Percentiles rank a stretch among this genome's conserved stretches.
Evolutionary conservation across 2,797 vertebrate genomes (phyloP).

Genomic region (Nyctalus aviator): DNA sequence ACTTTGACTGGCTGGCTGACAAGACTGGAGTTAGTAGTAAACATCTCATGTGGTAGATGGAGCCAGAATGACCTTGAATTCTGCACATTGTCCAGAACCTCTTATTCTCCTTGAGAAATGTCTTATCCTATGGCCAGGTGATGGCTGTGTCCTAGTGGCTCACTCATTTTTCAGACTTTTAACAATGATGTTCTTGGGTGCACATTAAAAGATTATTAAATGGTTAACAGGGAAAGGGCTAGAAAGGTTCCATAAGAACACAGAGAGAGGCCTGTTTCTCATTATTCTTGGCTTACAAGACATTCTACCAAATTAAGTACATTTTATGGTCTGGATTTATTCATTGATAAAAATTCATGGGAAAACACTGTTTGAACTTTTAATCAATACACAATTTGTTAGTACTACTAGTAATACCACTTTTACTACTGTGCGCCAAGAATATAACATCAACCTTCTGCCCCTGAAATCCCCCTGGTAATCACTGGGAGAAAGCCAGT

Average conservation of each 20-base stretch:
- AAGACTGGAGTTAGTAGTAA: not conserved
- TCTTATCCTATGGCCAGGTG: not conserved
- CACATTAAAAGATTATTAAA: not conserved
- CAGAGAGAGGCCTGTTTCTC: not conserved
- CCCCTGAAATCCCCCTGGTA: not conserved
- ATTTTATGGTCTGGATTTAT: constrained; percentile 57
- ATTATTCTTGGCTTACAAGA: constrained; percentile 23
- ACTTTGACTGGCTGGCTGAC: not conserved
- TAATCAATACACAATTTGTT: constrained; percentile 63
- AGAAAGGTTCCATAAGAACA: not conserved
- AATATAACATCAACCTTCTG: not conserved
- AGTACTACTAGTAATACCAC: not conserved
- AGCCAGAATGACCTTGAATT: not conserved
- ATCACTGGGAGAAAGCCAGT: not conserved
- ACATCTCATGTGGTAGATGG: not conserved
- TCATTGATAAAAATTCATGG: constrained; percentile 37
- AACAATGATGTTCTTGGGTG: constrained; percentile 22
- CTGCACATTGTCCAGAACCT: not conserved
- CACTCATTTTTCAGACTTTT: not conserved
- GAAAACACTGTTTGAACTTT: constrained; percentile 16
- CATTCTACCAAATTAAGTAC: constrained; percentile 16
- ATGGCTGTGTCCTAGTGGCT: not conserved
- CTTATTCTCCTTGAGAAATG: not conserved
- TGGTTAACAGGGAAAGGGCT: not conserved
- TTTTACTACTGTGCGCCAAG: not conserved